Evolutionary conservation across 2,113 vertebrate species (phyloP).

Genomic region (Ariopsis seemanni): DNA sequence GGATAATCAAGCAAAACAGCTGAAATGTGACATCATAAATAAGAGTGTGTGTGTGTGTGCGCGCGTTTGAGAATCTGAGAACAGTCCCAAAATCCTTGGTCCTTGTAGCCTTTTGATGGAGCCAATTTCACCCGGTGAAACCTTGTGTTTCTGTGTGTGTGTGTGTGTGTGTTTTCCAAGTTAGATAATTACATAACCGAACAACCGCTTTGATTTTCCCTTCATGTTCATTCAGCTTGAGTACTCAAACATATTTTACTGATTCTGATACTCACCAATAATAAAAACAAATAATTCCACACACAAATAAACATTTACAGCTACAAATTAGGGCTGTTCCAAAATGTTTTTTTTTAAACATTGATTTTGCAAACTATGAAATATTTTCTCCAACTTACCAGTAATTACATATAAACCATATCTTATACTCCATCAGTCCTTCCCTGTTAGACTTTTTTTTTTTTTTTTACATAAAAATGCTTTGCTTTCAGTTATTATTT

Average conservation of each 20-base stretch:
- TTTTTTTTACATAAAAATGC: neutral
- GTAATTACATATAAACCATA: neutral
- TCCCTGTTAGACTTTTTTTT: neutral
- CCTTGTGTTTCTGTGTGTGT: neutral
- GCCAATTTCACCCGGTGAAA: neutral
- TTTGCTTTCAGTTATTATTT: neutral
- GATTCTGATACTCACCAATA: neutral
- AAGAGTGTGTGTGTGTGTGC: neutral
- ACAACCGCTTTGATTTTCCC: conserved; percentile 4
- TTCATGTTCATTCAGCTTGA: neutral
- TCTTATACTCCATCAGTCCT: neutral
- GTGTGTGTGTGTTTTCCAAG: neutral
- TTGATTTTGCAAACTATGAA: neutral
- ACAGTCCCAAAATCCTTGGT: neutral
- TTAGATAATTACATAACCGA: conserved; percentile 30
- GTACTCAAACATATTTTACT: neutral
- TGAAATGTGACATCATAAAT: neutral
- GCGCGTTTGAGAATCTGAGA: conserved; percentile 18
- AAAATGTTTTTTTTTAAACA: neutral
- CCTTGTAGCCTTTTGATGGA: neutral
- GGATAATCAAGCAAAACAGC: neutral
- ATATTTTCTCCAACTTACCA: neutral
- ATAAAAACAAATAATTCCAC: neutral
- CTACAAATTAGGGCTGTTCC: neutral
- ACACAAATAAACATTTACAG: no score